Conservation (phyloP, 2,797 vertebrate genomes). For the Micromesistius poutassou region DNA sequence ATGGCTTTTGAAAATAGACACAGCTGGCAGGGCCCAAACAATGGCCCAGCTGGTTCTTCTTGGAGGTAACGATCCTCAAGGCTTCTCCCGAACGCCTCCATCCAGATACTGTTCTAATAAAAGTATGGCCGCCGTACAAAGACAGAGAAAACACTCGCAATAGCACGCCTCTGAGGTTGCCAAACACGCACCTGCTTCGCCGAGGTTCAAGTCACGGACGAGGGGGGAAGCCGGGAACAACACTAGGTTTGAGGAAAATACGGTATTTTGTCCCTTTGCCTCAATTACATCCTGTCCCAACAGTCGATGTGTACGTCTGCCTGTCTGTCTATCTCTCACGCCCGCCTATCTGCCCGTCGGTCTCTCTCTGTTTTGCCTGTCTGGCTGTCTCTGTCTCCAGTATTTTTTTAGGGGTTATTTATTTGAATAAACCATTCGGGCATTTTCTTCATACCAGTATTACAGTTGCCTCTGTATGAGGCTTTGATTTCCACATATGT, state of each 20-base stretch:
- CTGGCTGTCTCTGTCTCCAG: neutral
- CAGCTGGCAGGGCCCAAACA: conserved; percentile 75
- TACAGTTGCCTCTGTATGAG: conserved; percentile 10
- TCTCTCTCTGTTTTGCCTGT: neutral
- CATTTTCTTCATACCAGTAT: neutral
- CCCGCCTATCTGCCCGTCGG: neutral
- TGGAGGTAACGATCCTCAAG: conserved; percentile 65
- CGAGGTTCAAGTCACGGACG: conserved; percentile 20
- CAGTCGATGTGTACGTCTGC: neutral
- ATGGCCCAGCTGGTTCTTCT: conserved; percentile 74
- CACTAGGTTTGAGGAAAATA: neutral
- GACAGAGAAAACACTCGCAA: conserved; percentile 26
- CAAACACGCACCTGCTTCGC: conserved; percentile 45
- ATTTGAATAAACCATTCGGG: neutral
- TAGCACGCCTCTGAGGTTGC: conserved; percentile 1
- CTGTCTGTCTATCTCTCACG: neutral
- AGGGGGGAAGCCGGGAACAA: neutral
- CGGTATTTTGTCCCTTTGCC: neutral
- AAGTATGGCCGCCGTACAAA: conserved; percentile 62
- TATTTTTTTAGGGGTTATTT: neutral
- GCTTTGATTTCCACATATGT: conserved; percentile 14
- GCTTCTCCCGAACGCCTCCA: conserved; percentile 55
- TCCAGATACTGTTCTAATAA: conserved; percentile 57
- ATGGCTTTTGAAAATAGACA: conserved; percentile 76
- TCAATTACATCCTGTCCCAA: neutral